These are phyloP conservation scores for Gambusia holbrooki DNA, from an alignment of 2,113 vertebrate genomes.

Conservation along the genomic window DNA sequence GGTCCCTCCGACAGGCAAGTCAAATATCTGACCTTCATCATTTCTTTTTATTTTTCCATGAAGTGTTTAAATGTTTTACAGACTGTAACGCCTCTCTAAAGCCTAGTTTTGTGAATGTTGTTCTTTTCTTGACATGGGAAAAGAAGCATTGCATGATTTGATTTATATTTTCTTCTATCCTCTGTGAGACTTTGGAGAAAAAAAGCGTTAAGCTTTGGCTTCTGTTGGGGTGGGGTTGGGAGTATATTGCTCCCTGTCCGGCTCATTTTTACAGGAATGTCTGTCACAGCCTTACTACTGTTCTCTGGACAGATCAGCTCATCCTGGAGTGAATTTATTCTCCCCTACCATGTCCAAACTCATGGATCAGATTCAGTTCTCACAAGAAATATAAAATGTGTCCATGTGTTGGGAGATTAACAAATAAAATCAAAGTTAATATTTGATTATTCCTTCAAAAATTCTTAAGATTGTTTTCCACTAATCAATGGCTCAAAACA, in stretches of 20 bases:
- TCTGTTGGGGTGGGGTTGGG: not conserved
- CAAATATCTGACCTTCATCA: constrained; percentile 1
- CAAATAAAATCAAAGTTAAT: not conserved
- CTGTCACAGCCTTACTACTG: not conserved
- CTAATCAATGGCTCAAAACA: not conserved
- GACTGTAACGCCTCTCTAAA: not conserved
- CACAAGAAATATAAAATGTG: not conserved
- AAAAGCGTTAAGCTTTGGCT: not conserved
- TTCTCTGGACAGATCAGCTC: not conserved
- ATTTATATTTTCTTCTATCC: constrained; percentile 5
- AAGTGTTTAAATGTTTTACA: constrained; percentile 5
- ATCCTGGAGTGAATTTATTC: not conserved
- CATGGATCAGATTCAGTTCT: not conserved
- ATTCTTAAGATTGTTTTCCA: no score
- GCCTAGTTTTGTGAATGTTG: constrained; percentile 11
- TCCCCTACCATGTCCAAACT: not conserved
- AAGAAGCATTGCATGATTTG: not conserved
- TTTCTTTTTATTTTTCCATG: not conserved
- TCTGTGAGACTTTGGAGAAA: not conserved
- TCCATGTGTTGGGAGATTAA: not conserved
- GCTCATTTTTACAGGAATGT: constrained; percentile 1
- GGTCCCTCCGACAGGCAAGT: not conserved
- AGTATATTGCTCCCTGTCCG: not conserved
- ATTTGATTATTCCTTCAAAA: not conserved
- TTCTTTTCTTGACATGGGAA: constrained; percentile 10